These are phyloP conservation scores for Tetraneura akinire DNA, from an alignment of 1,140 invertebrate species.

Conservation along the genomic window DNA sequence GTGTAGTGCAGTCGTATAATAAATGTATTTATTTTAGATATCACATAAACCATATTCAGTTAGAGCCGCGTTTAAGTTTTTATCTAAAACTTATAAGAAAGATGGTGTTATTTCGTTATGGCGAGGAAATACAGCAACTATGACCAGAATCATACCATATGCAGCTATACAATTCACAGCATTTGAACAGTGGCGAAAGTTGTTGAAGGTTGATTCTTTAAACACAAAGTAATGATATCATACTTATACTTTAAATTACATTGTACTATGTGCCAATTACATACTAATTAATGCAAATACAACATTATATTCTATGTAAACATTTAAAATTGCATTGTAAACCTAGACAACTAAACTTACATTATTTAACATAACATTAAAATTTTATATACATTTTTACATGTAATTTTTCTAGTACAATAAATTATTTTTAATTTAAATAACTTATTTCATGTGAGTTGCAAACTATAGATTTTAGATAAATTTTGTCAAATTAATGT, in stretches of 20 bases:
- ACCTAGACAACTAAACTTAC: too few species aligned
- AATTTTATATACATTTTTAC: too few species aligned
- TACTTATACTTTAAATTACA: too few species aligned
- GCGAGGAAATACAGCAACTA: constrained; percentile 96
- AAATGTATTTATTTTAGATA: constrained; percentile 56
- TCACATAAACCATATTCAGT: constrained; percentile 77
- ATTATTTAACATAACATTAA: too few species aligned
- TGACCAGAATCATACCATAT: constrained; percentile 95
- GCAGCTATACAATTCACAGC: constrained; percentile 96
- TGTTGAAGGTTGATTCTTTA: constrained; percentile 69
- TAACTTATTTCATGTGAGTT: too few species aligned
- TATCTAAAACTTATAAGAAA: constrained; percentile 69
- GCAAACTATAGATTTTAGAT: too few species aligned
- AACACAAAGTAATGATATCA: constrained; percentile 28
- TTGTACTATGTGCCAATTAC: background rate
- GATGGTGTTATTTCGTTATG: constrained; percentile 85
- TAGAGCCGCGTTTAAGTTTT: constrained; percentile 74
- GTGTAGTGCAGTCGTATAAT: too few species aligned
- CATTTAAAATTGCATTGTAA: background rate
- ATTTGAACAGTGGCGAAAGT: constrained; percentile 92
- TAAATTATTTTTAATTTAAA: too few species aligned
- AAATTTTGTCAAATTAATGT: too few species aligned
- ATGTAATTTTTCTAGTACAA: too few species aligned
- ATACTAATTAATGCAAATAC: background rate
- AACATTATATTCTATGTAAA: background rate